Base-by-base conservation (phyloP, 2,888 invertebrate genomes). In the Diarsia rubi region DNA sequence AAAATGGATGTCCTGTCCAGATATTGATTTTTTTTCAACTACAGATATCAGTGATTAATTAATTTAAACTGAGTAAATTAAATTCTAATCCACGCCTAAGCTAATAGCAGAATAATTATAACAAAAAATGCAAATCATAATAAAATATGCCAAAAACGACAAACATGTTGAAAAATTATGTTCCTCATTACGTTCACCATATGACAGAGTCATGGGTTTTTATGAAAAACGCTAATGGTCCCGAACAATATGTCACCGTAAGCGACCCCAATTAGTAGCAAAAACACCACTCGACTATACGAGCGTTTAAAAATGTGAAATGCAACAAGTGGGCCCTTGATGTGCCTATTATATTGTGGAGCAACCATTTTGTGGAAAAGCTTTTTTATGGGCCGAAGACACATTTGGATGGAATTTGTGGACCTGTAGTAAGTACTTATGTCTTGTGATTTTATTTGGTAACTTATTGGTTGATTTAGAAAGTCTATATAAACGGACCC, bases 241-340 rank as follows among this genome's bases (percentile, higher is more conserved):
- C 76, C 70, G 70, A 76, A 85, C 84, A 87, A 85, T 85, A 86
- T 79, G 78, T 83, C 79, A 76, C 37, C 59, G 60, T 81, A 65
- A 70, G 72, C 73, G 84, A 79, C 86, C 79, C 86, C 83, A 88
- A 87, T 85, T 86, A 83, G 83, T 27, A 64, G 82, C 69, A 88
- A 90, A 88, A 88, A 88, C 84, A 75, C 72, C 84, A 88, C 86
- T 90, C 76, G 75, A 85, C 73, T 72, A 71, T 44, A 75, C 67
- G 69, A 80, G 80, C 82, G 79, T 83, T 85, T 84, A 78, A 81
- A 83, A 86, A 76, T 70, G 82, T 86, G 81, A 83, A 86, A 86
- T 79, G 87, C 84, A 86, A 87, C 88, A 89, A 89, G 88, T 90
- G 86, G 83, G 68, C 74, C 70, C 77, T 83, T 73, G 67, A 78